Base-by-base conservation (phyloP, 2,888 invertebrate genomes). In the Melangyna quadrimaculata region DNA sequence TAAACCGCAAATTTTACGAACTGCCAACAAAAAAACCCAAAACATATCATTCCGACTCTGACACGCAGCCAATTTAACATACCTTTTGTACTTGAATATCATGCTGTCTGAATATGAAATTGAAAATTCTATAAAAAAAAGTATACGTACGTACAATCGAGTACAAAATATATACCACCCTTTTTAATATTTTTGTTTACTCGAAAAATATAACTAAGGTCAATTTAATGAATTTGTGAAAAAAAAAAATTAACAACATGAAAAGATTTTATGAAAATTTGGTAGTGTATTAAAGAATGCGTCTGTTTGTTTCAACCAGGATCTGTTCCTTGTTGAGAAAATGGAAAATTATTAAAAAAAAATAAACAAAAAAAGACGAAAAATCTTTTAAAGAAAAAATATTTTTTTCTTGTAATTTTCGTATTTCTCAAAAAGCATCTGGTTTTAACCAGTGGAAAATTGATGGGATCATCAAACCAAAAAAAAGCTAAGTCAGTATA, bases 91-190 rank as follows among this genome's bases (percentile, higher is more conserved):
- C n/a, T 51, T 51, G 51, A 24, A 75, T 71, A 72, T 80, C 75
- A 69, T 61, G 72, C 67, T 69, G 67, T 63, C 80, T 72, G 84
- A 84, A 84, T 83, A 80, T 84, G 29, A 69, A 84, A 77, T 72
- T 75, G 40, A 79, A 79, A 75, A 74, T 53, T 74, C 14, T 19
- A 37, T 32, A 70, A 51, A 74, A 72, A 72, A 57, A 59, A 55
- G n/a, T 40, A 5, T 5, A 17, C 5, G 5, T 19, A 51, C 12
- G 12, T 48, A 48, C 22, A 48, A 48, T 12, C 24, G 4, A 48
- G 63, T 35, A 78, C n/a, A 24, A 29, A 37, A 45, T 57, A 19
- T 5, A 32, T 43, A 12, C 35, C n/a, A 27, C 17, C 12, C 3
- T 5, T 3, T 48, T 3, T 22, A 22, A 2, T 51, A 14, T 24